Percentiles rank a stretch among this genome's conserved stretches.
Evolutionary conservation across 1,140 invertebrate genomes (phyloP).

Genomic region (Conopomorpha cramerella): DNA sequence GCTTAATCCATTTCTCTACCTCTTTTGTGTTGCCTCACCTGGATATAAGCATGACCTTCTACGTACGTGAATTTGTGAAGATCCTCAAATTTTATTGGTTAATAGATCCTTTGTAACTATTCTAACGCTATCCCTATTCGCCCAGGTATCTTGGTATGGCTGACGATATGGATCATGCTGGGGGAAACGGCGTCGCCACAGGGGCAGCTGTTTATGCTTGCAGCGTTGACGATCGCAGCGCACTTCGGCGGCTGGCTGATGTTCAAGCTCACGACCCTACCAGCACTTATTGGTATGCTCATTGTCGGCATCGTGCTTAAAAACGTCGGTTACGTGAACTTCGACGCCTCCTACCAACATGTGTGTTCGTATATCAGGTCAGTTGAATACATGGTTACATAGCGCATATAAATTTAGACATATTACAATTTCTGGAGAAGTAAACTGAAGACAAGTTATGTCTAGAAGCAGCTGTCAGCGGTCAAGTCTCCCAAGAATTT

Average conservation of each 20-base stretch:
- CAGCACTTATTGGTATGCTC: slow-evolving; percentile 86
- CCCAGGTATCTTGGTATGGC: slow-evolving; percentile 74
- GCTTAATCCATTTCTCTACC: too few relatives aligned
- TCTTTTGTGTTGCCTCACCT: too few relatives aligned
- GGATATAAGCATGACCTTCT: too few relatives aligned
- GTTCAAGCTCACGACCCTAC: slow-evolving; percentile 76
- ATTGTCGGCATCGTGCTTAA: slow-evolving; percentile 78
- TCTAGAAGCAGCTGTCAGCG: too few relatives aligned
- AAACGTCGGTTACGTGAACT: slow-evolving; percentile 76
- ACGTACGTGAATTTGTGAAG: too few relatives aligned
- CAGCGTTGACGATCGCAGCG: slow-evolving; percentile 73
- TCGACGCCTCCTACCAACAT: slow-evolving; percentile 65
- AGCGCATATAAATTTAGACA: too few relatives aligned
- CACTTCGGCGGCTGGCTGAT: slow-evolving; percentile 82
- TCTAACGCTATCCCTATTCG: too few relatives aligned
- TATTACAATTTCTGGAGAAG: too few relatives aligned
- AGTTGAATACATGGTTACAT: slow-evolving; percentile 9
- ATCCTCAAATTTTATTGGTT: too few relatives aligned
- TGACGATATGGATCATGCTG: slow-evolving; percentile 72
- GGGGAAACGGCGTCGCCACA: slow-evolving; percentile 76
- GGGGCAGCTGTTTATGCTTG: slow-evolving; percentile 80
- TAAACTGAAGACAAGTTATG: too few relatives aligned
- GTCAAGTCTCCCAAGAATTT: too few relatives aligned
- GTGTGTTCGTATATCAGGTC: slow-evolving; percentile 72
- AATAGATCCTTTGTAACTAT: too few relatives aligned